A percentile compares a stretch with the other conserved stretches of the same genome.
Evolutionary conservation across 2,888 invertebrate species (phyloP).

Genomic region (Xestia sexstrigata): DNA sequence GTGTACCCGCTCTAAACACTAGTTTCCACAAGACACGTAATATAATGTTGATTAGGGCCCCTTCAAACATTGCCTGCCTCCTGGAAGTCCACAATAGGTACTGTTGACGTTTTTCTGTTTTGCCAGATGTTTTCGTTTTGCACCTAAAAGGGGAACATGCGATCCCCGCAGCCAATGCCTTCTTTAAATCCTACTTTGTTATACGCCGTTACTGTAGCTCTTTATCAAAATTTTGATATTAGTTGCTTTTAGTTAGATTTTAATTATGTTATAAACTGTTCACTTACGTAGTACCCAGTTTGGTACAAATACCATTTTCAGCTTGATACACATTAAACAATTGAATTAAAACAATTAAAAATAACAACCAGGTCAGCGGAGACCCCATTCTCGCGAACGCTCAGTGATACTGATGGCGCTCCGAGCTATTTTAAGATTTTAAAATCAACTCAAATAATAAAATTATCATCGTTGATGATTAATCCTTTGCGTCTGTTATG

Average conservation of each 20-base stretch:
- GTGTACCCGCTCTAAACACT: not conserved
- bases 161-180: not conserved
- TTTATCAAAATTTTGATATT: not conserved
- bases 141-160: not conserved
- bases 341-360: conserved; percentile 39
- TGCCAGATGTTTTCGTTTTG: not conserved
- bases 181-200: not conserved
- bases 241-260: not conserved
- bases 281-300: conserved; percentile 10
- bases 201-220: not conserved
- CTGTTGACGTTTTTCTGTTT: not conserved
- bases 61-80: not conserved
- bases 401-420: conserved; percentile 31
- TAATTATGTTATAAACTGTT: not conserved
- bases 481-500: conserved; percentile 17
- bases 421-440: conserved; percentile 26
- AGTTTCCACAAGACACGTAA: not conserved
- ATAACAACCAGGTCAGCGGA: conserved; percentile 3
- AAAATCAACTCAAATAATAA: conserved; percentile 19
- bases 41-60: not conserved
- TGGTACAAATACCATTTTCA: not conserved
- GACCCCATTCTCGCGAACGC: conserved; percentile 25
- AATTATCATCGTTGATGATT: conserved; percentile 26
- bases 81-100: not conserved
- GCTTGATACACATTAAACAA: conserved; percentile 25